A percentile compares a stretch with the other conserved stretches of the same genome.
phyloP scores from a whole-genome alignment of 1,140 invertebrate genomes.

The Polypedilum vanderplanki region DNA sequence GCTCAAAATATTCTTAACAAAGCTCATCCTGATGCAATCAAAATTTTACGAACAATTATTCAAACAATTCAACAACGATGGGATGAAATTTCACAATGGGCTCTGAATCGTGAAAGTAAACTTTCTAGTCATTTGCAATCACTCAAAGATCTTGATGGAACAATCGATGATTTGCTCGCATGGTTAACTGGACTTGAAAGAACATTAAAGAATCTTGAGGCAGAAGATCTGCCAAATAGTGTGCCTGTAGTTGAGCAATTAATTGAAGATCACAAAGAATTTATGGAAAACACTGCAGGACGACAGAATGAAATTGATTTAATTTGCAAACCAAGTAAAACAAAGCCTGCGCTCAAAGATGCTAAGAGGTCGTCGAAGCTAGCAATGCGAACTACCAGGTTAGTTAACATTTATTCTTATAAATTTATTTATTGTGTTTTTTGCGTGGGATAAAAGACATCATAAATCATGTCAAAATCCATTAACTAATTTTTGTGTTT shows the following conservation, averaged over 20 bases:
- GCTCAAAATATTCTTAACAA: slow-evolving; percentile 83
- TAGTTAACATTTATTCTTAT: slow-evolving; percentile 35
- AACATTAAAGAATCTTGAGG: slow-evolving; percentile 70
- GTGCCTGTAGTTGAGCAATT: slow-evolving; percentile 77
- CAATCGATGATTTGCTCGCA: slow-evolving; percentile 87
- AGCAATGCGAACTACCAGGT: slow-evolving; percentile 47
- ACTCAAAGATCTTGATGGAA: slow-evolving; percentile 68
- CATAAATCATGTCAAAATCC: not conserved
- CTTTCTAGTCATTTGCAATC: slow-evolving; percentile 72
- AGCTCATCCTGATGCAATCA: slow-evolving; percentile 88
- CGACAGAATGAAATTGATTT: slow-evolving; percentile 81
- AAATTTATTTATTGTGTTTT: not conserved
- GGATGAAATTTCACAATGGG: slow-evolving; percentile 88
- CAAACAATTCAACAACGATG: slow-evolving; percentile 94
- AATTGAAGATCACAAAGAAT: slow-evolving; percentile 85
- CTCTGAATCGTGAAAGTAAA: slow-evolving; percentile 73
- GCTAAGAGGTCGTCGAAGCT: slow-evolving; percentile 41
- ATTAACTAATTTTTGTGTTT: slow-evolving; percentile 19
- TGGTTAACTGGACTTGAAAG: slow-evolving; percentile 87
- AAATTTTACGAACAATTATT: slow-evolving; percentile 95
- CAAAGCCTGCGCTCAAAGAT: slow-evolving; percentile 39
- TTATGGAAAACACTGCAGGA: slow-evolving; percentile 88
- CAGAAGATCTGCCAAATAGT: slow-evolving; percentile 85
- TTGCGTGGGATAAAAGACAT: not conserved
- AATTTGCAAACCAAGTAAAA: slow-evolving; percentile 74